Percentiles rank a stretch among this genome's conserved stretches.
These are phyloP conservation scores for Coenonympha arcania DNA, from an alignment of 2,888 invertebrate genomes.

Conservation along the genomic window DNA sequence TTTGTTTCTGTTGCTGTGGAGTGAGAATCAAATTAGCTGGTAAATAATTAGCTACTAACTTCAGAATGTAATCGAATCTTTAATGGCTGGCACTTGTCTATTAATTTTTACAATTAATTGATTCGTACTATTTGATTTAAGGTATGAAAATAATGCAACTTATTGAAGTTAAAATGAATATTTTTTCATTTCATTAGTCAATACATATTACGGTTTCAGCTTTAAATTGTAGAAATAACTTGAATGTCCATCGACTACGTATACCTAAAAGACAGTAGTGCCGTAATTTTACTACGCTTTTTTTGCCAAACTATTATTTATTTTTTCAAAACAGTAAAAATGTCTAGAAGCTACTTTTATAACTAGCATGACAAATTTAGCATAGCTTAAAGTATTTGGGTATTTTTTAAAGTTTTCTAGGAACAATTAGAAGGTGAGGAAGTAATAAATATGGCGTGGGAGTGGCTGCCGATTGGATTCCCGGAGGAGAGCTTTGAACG, in stretches of 20 bases:
- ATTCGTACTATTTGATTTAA: too few species aligned
- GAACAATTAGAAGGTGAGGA: constrained; percentile 58
- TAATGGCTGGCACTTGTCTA: constrained; percentile 42
- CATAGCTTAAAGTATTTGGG: too few species aligned
- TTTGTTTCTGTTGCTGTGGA: background rate
- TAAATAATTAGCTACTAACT: constrained; percentile 31
- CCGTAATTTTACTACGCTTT: too few species aligned
- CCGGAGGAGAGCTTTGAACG: constrained; percentile 57
- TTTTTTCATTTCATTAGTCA: constrained; percentile 1
- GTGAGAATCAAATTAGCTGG: background rate
- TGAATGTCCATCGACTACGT: too few species aligned
- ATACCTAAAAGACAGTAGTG: too few species aligned
- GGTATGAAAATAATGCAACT: background rate
- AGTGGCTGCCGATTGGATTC: constrained; percentile 53
- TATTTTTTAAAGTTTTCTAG: constrained; percentile 31
- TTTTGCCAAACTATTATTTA: too few species aligned
- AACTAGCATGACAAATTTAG: too few species aligned
- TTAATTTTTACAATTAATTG: constrained; percentile 4
- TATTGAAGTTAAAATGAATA: background rate
- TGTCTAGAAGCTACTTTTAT: too few species aligned
- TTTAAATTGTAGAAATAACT: too few species aligned
- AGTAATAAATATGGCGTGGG: constrained; percentile 63
- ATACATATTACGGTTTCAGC: too few species aligned
- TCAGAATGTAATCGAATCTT: constrained; percentile 53
- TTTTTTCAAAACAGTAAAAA: too few species aligned